Percentiles rank a stretch among this genome's conserved stretches.
Conservation (phyloP, 2,797 vertebrate genomes). For the Sebastes dallii region DNA sequence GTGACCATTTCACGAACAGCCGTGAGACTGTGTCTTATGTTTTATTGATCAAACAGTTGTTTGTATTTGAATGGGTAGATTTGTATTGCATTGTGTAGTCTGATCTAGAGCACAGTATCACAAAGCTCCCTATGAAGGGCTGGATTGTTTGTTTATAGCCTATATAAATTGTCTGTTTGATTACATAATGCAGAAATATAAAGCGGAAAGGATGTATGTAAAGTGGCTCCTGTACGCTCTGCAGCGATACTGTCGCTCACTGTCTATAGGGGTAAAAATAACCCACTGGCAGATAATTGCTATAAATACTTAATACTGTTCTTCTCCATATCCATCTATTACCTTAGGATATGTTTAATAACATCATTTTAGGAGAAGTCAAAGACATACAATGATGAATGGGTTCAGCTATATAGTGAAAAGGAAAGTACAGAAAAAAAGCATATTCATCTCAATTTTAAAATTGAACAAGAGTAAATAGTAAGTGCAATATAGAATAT, state of each 20-base stretch:
- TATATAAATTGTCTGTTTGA: background rate
- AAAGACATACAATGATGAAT: background rate
- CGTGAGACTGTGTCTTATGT: background rate
- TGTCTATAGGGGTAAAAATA: background rate
- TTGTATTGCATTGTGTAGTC: background rate
- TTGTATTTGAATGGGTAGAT: background rate
- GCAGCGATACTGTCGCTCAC: background rate
- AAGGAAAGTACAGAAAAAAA: background rate
- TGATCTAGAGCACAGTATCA: background rate
- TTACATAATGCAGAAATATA: background rate
- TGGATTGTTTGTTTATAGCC: background rate
- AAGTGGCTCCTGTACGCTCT: background rate
- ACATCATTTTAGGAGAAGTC: background rate
- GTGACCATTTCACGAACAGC: too few species aligned
- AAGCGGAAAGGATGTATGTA: background rate
- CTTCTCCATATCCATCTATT: background rate
- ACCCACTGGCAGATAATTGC: background rate
- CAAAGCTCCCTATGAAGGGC: background rate
- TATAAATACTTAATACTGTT: slow-evolving; percentile 15
- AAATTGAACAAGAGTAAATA: background rate
- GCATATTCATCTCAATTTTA: background rate
- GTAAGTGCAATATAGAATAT: background rate
- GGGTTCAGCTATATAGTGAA: background rate
- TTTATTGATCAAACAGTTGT: background rate
- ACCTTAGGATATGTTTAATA: background rate